Conservation (phyloP, 2,797 vertebrate species). For the Cetoscarus ocellatus region DNA sequence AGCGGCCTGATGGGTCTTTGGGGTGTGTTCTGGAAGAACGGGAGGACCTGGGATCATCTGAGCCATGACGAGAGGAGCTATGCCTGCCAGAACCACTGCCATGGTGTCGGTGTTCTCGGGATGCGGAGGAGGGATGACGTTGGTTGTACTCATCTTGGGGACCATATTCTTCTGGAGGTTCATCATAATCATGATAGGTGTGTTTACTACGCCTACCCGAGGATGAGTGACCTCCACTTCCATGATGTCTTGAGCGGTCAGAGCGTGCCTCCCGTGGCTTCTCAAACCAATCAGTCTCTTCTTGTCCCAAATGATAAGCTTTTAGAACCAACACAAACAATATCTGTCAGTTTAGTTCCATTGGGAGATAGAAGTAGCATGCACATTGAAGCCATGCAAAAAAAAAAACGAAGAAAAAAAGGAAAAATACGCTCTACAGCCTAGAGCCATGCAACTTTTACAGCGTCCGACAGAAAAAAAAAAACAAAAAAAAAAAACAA, state of each 20-base stretch:
- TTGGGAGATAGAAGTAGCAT: conserved; percentile 52
- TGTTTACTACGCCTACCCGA: conserved; percentile 93
- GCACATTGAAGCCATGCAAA: conserved; percentile 90
- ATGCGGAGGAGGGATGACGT: conserved; percentile 85
- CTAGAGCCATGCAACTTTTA: conserved; percentile 69
- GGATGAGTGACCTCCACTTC: conserved; percentile 89
- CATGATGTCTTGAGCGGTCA: conserved; percentile 94
- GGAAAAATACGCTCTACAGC: conserved; percentile 49
- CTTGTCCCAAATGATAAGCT: conserved; percentile 99
- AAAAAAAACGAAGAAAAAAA: conserved; percentile 22
- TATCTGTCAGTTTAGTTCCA: conserved; percentile 81
- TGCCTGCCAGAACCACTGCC: conserved; percentile 91
- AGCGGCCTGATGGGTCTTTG: conserved; percentile 88
- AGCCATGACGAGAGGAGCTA: conserved; percentile 88
- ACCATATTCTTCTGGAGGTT: conserved; percentile 95
- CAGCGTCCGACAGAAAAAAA: conserved; percentile 23
- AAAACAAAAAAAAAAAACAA: no score
- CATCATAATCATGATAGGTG: conserved; percentile 96
- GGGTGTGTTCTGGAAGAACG: conserved; percentile 91
- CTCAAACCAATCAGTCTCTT: conserved; percentile 99
- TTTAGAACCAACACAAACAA: conserved; percentile 91
- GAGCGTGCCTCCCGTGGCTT: conserved; percentile 95
- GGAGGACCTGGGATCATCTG: conserved; percentile 89
- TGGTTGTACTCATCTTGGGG: conserved; percentile 92
- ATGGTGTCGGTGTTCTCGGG: conserved; percentile 94